Conservation (phyloP, 2,113 vertebrate genomes). For the Sardina pilchardus region DNA sequence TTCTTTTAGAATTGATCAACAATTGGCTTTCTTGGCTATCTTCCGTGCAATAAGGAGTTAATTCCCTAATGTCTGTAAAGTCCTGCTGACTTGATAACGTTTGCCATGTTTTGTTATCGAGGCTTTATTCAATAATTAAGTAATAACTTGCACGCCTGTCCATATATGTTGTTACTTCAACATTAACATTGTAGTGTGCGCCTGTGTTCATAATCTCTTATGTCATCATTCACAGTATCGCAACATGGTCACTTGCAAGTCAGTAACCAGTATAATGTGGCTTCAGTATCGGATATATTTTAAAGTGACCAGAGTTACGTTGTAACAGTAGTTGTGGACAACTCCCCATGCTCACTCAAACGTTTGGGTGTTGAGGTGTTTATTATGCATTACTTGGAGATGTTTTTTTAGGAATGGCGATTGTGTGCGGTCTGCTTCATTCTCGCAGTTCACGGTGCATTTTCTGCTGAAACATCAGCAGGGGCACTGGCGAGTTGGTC, state of each 20-base stretch:
- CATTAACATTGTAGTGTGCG: neutral
- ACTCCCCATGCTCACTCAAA: neutral
- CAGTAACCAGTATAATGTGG: neutral
- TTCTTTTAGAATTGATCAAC: neutral
- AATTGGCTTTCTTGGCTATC: neutral
- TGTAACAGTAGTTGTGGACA: neutral
- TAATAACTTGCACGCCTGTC: neutral
- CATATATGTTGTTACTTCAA: neutral
- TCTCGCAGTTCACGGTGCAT: constrained; percentile 36
- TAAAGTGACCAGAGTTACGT: neutral
- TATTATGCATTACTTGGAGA: neutral
- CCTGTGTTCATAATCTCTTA: neutral
- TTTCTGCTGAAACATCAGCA: constrained; percentile 23
- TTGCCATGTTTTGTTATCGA: neutral
- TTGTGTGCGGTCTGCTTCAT: neutral
- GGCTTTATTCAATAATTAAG: neutral
- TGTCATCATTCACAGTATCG: neutral
- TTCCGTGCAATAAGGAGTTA: neutral
- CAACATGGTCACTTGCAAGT: constrained; percentile 3
- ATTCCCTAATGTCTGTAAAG: neutral
- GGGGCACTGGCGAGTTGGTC: constrained; percentile 36
- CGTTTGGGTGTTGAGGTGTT: neutral
- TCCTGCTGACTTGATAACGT: neutral
- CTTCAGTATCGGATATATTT: neutral
- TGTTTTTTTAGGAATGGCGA: neutral